Base-by-base conservation (phyloP, 2,797 vertebrate species). In the Onychomys leucogaster region DNA sequence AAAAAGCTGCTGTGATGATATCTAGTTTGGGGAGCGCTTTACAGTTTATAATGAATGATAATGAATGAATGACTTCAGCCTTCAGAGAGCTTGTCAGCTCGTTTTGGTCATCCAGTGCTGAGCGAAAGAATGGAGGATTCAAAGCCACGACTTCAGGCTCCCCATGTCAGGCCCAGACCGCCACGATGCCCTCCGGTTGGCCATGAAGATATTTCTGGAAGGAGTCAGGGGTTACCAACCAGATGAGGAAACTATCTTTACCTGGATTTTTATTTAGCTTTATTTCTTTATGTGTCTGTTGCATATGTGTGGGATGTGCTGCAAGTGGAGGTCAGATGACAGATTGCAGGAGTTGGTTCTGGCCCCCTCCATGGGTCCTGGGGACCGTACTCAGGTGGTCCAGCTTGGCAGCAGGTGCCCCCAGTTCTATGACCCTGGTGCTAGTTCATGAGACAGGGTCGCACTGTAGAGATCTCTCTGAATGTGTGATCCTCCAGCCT, bases 141-240 rank as follows among this genome's bases (percentile, higher is more conserved):
- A 77, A 85, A 95, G 25, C 78, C 87, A 91, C 82, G 75, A 59
- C 43, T 65, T 10, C 9, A 63, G 75, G 78, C 67, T 82, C 87
- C 55, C 37, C 52, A 25, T 43, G 21, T 46, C 43, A 10, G 80
- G 34, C 43, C 82, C n/a, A 37, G n/a, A 23, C 13, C 5, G 11
- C 57, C 37, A 1, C 43, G 14, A 43, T 63, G 61, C 17, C 29
- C 61, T 85, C 61, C 10, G 2, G 25, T 43, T 59, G 3, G 9
- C 43, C 67, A 52, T 65, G 69, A 78, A 55, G 46, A 21, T 0
- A 0, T 43, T 63, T 96, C 77, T 92, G 81, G 81, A 96, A 69
- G 84, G 82, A 93, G 63, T 73, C 6, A 41, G 80, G 57, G n/a
- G 49, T 86, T 85, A 52, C 57, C 14, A 0, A 10, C 75, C 46